Evolutionary conservation across 2,797 vertebrate species (phyloP).

Genomic region (Ataeniobius toweri): DNA sequence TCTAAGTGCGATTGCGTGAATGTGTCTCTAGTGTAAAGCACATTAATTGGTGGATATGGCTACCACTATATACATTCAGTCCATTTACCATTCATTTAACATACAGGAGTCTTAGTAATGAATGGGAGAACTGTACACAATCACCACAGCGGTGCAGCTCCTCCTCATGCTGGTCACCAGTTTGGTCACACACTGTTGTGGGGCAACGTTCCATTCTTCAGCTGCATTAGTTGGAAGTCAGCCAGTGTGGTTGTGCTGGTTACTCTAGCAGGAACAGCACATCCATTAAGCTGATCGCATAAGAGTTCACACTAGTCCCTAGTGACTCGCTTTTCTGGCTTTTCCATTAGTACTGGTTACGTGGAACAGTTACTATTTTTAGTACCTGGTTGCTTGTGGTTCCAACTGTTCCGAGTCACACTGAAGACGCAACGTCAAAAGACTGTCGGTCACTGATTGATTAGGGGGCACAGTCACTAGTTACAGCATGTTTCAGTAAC

Average conservation of each 20-base stretch:
- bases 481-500: no score
- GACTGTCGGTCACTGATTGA: no score
- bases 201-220: not conserved
- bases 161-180: no score
- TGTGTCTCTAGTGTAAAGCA: not conserved
- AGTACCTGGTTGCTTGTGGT: no score
- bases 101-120: not conserved
- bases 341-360: no score
- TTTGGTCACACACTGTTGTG: not conserved
- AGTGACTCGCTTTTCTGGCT: no score
- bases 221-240: not conserved
- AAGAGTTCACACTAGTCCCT: no score
- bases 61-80: not conserved
- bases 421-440: no score
- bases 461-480: no score
- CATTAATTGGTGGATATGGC: not conserved
- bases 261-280: not conserved
- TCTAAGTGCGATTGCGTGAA: not conserved
- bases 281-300: not conserved
- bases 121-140: not conserved
- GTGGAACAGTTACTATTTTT: no score
- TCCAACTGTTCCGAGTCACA: no score
- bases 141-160: not conserved
- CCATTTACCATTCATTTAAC: not conserved
- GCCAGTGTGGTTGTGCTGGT: not conserved